These are phyloP conservation scores for Megamerina dolium DNA, from an alignment of 2,888 invertebrate species.

Conservation along the genomic window DNA sequence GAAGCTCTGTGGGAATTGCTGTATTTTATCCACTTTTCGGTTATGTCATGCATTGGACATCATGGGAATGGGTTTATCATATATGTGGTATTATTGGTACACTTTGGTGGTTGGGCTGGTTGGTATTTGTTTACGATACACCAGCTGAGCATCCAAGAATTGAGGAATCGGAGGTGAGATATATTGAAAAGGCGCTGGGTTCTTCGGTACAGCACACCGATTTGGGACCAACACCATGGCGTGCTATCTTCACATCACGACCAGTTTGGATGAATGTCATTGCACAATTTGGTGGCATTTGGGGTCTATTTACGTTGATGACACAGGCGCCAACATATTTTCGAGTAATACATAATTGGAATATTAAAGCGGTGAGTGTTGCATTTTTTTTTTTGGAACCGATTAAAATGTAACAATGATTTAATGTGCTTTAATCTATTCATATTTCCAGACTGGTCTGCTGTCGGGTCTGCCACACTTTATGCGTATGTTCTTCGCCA, in stretches of 20 bases:
- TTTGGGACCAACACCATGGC: conserved; percentile 57
- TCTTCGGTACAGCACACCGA: conserved; percentile 43
- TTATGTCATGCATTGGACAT: conserved; percentile 57
- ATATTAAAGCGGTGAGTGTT: conserved; percentile 58
- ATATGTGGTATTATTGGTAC: conserved; percentile 57
- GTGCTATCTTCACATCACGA: conserved; percentile 54
- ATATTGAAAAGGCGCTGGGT: conserved; percentile 55
- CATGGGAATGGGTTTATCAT: conserved; percentile 70
- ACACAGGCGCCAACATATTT: conserved; percentile 67
- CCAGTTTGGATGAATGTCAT: conserved; percentile 61
- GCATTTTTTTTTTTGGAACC: neutral
- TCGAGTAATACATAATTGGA: conserved; percentile 62
- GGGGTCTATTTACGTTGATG: conserved; percentile 65
- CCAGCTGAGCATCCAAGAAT: conserved; percentile 64
- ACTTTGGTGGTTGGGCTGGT: conserved; percentile 63
- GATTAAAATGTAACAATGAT: neutral
- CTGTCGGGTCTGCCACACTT: conserved; percentile 60
- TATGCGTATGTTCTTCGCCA: conserved; percentile 56
- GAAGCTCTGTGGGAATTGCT: conserved; percentile 62
- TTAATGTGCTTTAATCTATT: neutral
- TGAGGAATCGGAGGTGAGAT: conserved; percentile 53
- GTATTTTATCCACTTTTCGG: conserved; percentile 67
- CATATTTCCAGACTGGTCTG: conserved; percentile 51
- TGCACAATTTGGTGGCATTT: conserved; percentile 62
- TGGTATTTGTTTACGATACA: conserved; percentile 57